Evolutionary conservation across 1,140 invertebrate species (phyloP), one percentile per base, ranked within the genome.

Genomic region (Alviniconcha marisindica): DNA sequence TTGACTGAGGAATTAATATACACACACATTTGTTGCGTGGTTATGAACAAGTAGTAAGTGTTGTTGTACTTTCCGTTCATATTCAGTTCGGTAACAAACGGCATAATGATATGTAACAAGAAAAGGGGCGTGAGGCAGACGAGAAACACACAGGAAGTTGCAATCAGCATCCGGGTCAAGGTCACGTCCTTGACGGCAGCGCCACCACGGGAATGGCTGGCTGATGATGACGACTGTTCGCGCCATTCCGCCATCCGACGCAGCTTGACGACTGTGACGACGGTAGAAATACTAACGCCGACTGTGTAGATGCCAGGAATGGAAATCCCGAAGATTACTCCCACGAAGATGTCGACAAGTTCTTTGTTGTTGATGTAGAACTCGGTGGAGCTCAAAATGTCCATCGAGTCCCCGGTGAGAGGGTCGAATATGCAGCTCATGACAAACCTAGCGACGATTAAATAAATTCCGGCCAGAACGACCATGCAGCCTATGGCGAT

Each of bases 251-350:
- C 21, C 71, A 74, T 74, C 40, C 36, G 38, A 12, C 42, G 38
- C 40, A 74, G 38, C 40, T 74, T 66, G 71, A 74, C 24, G 36
- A 74, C 71, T 40, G 24, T 74, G 36, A 74, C 15, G 71, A 40
- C 31, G 40, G 40, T 42, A 7, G 24, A n/a, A 24, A 44, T 28
- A 18, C 28, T 54, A 5, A 77, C 51, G 44, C 31, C 51, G 71
- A 21, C 1, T 40, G 71, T 33, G 42, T 5, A 15, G 40, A 40
- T 40, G 36, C 71, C 2, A 42, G 14, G 18, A 74, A 44, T 14
- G 42, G 36, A 74, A 0, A 28, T 18, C 31, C 31, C 42, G 1
- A 77, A 12, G 14, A 77, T 18, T 1, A 44, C 36, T 14, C 31
- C n/a, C n/a, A 5, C 14, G 4, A 74, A 18, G 40, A 74, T 1